Conservation (phyloP, 2,888 invertebrate species). For the Erebia epiphron region DNA sequence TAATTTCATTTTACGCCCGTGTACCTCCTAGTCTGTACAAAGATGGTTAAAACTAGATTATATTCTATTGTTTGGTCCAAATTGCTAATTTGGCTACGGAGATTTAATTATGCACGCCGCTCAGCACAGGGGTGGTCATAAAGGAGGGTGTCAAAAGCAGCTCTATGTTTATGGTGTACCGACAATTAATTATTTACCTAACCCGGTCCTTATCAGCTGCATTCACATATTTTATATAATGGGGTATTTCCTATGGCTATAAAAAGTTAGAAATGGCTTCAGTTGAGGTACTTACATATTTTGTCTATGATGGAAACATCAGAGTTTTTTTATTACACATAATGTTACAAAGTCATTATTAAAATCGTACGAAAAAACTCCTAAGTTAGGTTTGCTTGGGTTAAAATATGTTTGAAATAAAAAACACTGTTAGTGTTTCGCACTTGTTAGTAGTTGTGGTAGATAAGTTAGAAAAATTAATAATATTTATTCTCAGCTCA, state of each 20-base stretch:
- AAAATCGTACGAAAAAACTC: too few relatives aligned
- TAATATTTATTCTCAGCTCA: too few relatives aligned
- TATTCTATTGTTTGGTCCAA: slow-evolving; percentile 76
- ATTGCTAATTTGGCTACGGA: slow-evolving; percentile 78
- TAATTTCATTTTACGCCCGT: neutral
- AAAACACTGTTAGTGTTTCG: too few relatives aligned
- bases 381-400: too few relatives aligned
- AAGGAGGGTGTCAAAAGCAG: slow-evolving; percentile 75
- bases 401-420: too few relatives aligned
- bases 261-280: neutral
- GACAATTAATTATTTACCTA: slow-evolving; percentile 71
- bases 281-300: neutral
- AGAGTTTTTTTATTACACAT: neutral
- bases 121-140: slow-evolving; percentile 60
- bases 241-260: neutral
- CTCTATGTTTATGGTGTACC: slow-evolving; percentile 79
- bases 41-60: slow-evolving; percentile 76
- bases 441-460: too few relatives aligned
- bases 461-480: too few relatives aligned
- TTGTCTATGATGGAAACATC: neutral
- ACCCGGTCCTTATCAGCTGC: slow-evolving; percentile 64
- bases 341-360: too few relatives aligned
- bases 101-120: slow-evolving; percentile 81
- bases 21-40: slow-evolving; percentile 58
- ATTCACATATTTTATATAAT: slow-evolving; percentile 38